phyloP scores from a whole-genome alignment of 2,797 vertebrate genomes.

The Chaenodraco wilsoni region DNA sequence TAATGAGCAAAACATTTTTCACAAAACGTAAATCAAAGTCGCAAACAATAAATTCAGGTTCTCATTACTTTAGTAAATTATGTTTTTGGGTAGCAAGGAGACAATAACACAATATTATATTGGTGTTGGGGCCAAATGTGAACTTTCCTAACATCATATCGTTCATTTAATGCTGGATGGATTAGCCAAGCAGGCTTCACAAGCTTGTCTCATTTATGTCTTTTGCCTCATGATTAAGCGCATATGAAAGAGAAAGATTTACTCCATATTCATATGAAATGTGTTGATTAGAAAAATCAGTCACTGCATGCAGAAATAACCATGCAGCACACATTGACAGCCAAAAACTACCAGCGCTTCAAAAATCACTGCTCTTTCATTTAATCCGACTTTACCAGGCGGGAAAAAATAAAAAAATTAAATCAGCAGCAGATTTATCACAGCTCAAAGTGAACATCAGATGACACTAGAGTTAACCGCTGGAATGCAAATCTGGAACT shows the following conservation, averaged over 20 bases:
- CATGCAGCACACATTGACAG: constrained; percentile 3
- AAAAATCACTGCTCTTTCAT: constrained; percentile 36
- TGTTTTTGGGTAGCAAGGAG: constrained; percentile 16
- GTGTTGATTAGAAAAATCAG: constrained; percentile 46
- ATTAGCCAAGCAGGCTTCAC: constrained; percentile 26
- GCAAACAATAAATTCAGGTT: constrained; percentile 9
- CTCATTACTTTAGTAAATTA: neutral
- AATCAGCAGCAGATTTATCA: constrained; percentile 50
- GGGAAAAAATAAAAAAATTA: neutral
- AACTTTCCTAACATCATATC: constrained; percentile 7
- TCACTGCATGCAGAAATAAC: constrained; percentile 14
- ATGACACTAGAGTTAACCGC: constrained; percentile 40
- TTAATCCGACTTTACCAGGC: constrained; percentile 19
- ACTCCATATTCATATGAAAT: constrained; percentile 46
- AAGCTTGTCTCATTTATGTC: constrained; percentile 26
- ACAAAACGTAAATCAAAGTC: constrained; percentile 15
- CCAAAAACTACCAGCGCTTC: constrained; percentile 30
- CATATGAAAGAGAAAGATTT: constrained; percentile 44
- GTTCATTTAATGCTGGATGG: neutral
- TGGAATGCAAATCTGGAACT: constrained; percentile 62
- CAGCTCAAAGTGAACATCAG: constrained; percentile 49
- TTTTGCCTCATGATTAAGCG: constrained; percentile 31
- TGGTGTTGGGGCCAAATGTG: neutral
- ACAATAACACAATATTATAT: constrained; percentile 2
- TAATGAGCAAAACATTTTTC: constrained; percentile 30